Conservation (phyloP, 2,888 invertebrate species). For the Neria commutata region DNA sequence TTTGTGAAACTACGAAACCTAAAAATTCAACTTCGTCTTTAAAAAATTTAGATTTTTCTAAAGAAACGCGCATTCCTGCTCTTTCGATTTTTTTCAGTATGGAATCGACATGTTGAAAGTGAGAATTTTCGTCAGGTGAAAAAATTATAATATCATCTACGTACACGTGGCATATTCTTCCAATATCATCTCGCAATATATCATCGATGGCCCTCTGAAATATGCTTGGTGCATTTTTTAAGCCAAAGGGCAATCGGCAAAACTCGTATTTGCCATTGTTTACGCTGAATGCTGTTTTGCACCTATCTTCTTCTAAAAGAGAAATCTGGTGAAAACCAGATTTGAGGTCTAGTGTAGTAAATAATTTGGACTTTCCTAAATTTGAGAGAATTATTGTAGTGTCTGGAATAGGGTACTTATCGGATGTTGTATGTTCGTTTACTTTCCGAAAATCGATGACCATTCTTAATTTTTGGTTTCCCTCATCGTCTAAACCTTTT, state of each 20-base stretch:
- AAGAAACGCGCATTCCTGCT: slow-evolving; percentile 9
- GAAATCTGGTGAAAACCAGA: background rate
- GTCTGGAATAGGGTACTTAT: slow-evolving; percentile 1
- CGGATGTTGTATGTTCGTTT: too few relatives aligned
- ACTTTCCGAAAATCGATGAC: too few relatives aligned
- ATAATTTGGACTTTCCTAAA: background rate
- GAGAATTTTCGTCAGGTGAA: too few relatives aligned
- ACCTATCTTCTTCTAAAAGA: background rate
- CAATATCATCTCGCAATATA: background rate
- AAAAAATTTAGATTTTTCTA: slow-evolving; percentile 7
- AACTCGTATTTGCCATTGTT: too few relatives aligned
- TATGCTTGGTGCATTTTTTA: slow-evolving; percentile 1
- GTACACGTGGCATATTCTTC: background rate
- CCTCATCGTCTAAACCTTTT: background rate
- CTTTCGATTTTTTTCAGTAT: background rate
- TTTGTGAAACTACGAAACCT: background rate
- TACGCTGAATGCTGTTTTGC: slow-evolving; percentile 6
- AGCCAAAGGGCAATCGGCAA: slow-evolving; percentile 4
- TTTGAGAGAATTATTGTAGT: background rate
- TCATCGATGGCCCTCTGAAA: background rate
- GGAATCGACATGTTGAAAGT: too few relatives aligned
- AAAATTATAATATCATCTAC: too few relatives aligned
- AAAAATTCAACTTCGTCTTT: too few relatives aligned
- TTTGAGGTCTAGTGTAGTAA: background rate
- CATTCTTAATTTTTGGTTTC: background rate